Conservation (phyloP, 2,113 vertebrate species). For the Centropus unirufus region DNA sequence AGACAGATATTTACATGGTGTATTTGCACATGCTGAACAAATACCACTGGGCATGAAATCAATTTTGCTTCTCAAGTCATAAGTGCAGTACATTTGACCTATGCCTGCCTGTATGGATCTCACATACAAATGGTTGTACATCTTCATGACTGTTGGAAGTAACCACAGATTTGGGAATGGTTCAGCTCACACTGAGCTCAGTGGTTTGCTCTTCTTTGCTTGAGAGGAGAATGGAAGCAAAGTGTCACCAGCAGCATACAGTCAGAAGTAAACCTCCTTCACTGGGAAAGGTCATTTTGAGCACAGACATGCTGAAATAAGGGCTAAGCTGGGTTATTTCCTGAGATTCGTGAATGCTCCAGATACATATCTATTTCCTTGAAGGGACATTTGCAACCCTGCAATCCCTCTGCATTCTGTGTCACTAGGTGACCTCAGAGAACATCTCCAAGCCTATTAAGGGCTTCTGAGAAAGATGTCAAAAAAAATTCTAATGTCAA, state of each 20-base stretch:
- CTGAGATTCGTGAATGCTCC: fast-evolving
- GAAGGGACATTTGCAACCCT: not conserved
- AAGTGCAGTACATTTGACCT: not conserved
- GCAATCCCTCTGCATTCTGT: not conserved
- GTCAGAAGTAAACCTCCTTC: not conserved
- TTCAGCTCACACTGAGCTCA: not conserved
- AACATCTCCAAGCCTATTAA: not conserved
- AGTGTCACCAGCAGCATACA: not conserved
- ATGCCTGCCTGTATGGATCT: not conserved
- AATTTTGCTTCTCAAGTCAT: not conserved
- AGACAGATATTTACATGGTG: not conserved
- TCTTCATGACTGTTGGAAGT: no score
- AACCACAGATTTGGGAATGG: not conserved
- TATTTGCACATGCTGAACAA: not conserved
- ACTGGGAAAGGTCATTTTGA: not conserved
- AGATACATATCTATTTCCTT: not conserved
- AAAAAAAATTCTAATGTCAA: not conserved
- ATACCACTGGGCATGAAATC: not conserved
- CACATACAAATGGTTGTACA: not conserved
- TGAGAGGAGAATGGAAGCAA: not conserved
- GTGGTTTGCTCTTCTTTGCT: not conserved
- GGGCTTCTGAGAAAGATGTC: not conserved
- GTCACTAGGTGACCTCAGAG: not conserved
- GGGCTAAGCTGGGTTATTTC: not conserved
- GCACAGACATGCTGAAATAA: not conserved